Conservation (phyloP, 2,797 vertebrate species). For the Lithobates pipiens region DNA sequence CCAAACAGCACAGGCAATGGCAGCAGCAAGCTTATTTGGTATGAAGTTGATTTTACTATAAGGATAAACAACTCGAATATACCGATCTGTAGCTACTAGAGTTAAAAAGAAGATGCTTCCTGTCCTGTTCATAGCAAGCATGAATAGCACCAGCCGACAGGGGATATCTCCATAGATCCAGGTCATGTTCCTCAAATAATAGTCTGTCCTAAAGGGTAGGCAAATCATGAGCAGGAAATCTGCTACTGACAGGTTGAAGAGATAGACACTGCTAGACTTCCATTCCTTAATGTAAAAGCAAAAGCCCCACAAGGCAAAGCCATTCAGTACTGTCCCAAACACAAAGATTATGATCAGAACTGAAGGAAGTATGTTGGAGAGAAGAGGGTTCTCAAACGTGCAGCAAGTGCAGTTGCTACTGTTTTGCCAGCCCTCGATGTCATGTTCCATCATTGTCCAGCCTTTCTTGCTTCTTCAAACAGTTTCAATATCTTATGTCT, state of each 20-base stretch:
- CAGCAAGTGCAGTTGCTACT: conserved; percentile 66
- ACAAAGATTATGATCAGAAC: conserved; percentile 74
- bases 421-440: not conserved
- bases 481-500: not conserved
- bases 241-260: conserved; percentile 78
- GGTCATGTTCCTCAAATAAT: conserved; percentile 68
- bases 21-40: conserved; percentile 65
- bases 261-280: conserved; percentile 78
- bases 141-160: conserved; percentile 76
- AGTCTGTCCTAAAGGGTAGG: conserved; percentile 75
- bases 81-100: conserved; percentile 76
- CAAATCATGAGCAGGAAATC: conserved; percentile 77
- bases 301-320: conserved; percentile 78
- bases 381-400: conserved; percentile 64
- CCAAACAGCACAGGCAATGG: conserved; percentile 70
- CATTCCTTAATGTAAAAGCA: conserved; percentile 77
- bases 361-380: conserved; percentile 69
- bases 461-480: not conserved
- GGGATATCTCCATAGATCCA: conserved; percentile 72
- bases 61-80: conserved; percentile 79
- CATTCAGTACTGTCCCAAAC: conserved; percentile 76
- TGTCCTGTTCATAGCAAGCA: conserved; percentile 76
- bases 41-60: conserved; percentile 74
- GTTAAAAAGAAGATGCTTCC: conserved; percentile 77
- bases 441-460: conserved; percentile 2